Conservation (phyloP, 1,140 invertebrate species). For the Popillia japonica region DNA sequence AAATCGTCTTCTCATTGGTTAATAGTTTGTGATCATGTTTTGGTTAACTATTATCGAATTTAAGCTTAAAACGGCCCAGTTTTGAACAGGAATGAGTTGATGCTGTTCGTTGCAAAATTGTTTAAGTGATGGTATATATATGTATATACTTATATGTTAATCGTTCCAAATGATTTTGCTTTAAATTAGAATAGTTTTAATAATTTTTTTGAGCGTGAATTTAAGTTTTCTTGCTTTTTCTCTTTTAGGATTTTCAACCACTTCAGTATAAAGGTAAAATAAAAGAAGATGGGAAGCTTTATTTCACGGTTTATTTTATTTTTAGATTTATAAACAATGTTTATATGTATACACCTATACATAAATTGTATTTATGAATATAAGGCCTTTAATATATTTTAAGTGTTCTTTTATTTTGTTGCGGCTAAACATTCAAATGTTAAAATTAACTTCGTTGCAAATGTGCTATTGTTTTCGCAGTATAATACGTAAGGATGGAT, state of each 20-base stretch:
- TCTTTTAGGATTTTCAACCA: background rate
- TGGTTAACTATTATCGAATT: background rate
- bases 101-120: constrained; percentile 9
- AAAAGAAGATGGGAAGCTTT: background rate
- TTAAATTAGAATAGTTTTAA: background rate
- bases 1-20: background rate
- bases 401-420: background rate
- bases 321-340: background rate
- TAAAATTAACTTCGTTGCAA: constrained; percentile 1
- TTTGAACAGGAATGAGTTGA: constrained; percentile 28
- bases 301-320: background rate
- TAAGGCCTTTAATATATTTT: background rate
- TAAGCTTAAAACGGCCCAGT: constrained; percentile 29
- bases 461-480: background rate
- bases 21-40: background rate
- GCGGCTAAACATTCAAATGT: background rate
- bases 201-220: background rate
- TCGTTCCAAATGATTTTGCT: constrained; percentile 35
- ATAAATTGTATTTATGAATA: background rate
- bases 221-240: background rate
- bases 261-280: background rate
- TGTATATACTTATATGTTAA: constrained; percentile 33
- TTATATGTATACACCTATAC: background rate
- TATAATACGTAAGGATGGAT: background rate
- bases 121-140: constrained; percentile 2